Base-by-base conservation (phyloP, 2,797 vertebrate species). In the Orientallactaga sibirica region DNA sequence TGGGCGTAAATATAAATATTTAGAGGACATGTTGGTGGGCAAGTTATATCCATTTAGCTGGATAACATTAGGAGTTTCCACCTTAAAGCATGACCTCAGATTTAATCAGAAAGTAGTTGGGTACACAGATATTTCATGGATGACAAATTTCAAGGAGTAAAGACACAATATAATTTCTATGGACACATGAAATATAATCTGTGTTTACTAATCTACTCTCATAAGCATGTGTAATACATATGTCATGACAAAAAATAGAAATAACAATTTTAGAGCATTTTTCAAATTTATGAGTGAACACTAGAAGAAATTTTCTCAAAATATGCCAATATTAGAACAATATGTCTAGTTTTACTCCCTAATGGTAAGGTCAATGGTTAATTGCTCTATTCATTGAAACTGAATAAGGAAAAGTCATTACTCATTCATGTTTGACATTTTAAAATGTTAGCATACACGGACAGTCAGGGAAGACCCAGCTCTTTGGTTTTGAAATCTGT, bases 401-500 rank as follows among this genome's bases (percentile, higher is more conserved):
- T 83, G 18, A 85, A 7, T 1, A 0, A 84, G 11, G 37, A 93
- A 87, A 93, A 27, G 37, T 79, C 14, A 95, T 66, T 71, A 25
- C 5, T 43, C 0, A 1, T 90, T 90, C 33, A 58, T 2, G 75
- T 29, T 73, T 41, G 29, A 22, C 6, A 74, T 16, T 41, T 95
- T 90, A 61, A 78, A 96, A 76, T 80, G 27, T 73, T 85, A 81
- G 4, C 16, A 43, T 37, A 75, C 7, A 71, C 1, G 33, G 15
- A 24, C 27, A 43, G 37, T 8, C 24, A 41, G 5, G 2, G 29
- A 0, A 22, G 6, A 25, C 4, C 43, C 3, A 48, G 22, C 52
- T 77, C 25, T 92, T 95, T 82, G 8, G 4, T 84, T 83, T 15
- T 66, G 20, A 90, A 86, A 66, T n/a, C 62, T 75, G 8, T 88